Percentiles rank a stretch among this genome's conserved stretches.
Conservation (phyloP, 2,113 vertebrate genomes). For the Cettia cetti region DNA sequence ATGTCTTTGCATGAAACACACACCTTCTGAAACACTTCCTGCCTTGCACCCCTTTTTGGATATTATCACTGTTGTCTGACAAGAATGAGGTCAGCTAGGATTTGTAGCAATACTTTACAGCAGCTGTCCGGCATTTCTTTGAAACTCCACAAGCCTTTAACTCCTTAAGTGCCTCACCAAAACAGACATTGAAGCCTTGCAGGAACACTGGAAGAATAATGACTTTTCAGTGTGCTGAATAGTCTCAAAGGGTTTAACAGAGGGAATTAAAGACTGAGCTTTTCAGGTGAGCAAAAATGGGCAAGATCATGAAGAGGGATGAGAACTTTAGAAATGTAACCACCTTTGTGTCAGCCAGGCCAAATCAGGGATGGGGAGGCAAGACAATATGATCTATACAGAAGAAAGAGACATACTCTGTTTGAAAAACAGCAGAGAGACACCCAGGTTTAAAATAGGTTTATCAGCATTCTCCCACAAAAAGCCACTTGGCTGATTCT, state of each 20-base stretch:
- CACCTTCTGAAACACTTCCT: constrained; percentile 18
- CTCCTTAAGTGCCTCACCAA: constrained; percentile 10
- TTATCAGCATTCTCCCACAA: background rate
- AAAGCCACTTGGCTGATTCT: background rate
- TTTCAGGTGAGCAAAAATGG: background rate
- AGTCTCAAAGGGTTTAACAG: background rate
- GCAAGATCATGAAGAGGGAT: background rate
- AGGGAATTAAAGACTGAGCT: background rate
- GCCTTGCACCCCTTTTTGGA: constrained; percentile 10
- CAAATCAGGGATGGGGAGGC: background rate
- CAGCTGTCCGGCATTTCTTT: constrained; percentile 17
- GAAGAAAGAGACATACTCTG: background rate
- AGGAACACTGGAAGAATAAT: background rate
- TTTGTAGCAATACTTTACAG: constrained; percentile 8
- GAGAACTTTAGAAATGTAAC: background rate
- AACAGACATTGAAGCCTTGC: background rate
- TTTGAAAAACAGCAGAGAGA: background rate
- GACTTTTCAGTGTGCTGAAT: background rate
- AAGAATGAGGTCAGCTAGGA: constrained; percentile 52
- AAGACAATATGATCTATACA: background rate
- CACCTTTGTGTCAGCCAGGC: background rate
- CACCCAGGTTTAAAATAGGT: background rate
- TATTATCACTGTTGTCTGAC: constrained; percentile 34
- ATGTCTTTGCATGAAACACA: constrained; percentile 36
- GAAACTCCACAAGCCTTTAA: constrained; percentile 7